A percentile compares a stretch with the other conserved stretches of the same genome.
phyloP scores from a whole-genome alignment of 2,113 vertebrate species.

The Xenopus laevis region DNA sequence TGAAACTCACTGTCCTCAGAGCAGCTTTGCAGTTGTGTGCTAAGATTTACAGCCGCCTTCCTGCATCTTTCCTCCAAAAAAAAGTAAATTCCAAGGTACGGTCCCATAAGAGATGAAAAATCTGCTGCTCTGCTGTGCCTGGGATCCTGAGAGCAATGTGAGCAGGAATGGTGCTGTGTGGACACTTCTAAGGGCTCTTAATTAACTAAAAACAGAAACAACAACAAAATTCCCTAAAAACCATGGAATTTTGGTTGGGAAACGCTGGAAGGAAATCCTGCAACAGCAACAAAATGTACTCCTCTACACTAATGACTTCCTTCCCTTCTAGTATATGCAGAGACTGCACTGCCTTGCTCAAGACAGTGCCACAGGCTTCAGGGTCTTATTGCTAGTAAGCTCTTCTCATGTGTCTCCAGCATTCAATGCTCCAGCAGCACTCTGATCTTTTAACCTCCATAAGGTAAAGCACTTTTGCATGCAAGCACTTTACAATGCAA shows the following conservation, averaged over 20 bases:
- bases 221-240: slow-evolving; percentile 21
- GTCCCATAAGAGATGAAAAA: slow-evolving; percentile 30
- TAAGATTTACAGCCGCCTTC: slow-evolving; percentile 25
- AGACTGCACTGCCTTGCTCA: slow-evolving; percentile 52
- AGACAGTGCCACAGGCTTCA: slow-evolving; percentile 23
- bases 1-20: slow-evolving; percentile 21
- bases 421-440: not conserved
- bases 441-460: too few species aligned
- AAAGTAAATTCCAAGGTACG: slow-evolving; percentile 44
- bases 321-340: slow-evolving; percentile 70
- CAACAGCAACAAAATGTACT: slow-evolving; percentile 77
- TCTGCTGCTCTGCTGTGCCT: slow-evolving; percentile 5
- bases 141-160: not conserved
- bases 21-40: slow-evolving; percentile 20
- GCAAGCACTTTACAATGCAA: too few species aligned
- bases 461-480: too few species aligned
- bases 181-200: slow-evolving; percentile 10
- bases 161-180: slow-evolving; percentile 32
- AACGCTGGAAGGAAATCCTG: slow-evolving; percentile 79
- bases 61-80: slow-evolving; percentile 31
- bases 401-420: not conserved
- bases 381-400: slow-evolving; percentile 40
- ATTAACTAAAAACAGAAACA: slow-evolving; percentile 15
- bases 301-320: slow-evolving; percentile 78
- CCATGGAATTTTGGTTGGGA: slow-evolving; percentile 75